Percentiles rank a stretch among this genome's conserved stretches.
Evolutionary conservation across 2,888 invertebrate genomes (phyloP).

Genomic region (Sarcophaga variegata): DNA sequence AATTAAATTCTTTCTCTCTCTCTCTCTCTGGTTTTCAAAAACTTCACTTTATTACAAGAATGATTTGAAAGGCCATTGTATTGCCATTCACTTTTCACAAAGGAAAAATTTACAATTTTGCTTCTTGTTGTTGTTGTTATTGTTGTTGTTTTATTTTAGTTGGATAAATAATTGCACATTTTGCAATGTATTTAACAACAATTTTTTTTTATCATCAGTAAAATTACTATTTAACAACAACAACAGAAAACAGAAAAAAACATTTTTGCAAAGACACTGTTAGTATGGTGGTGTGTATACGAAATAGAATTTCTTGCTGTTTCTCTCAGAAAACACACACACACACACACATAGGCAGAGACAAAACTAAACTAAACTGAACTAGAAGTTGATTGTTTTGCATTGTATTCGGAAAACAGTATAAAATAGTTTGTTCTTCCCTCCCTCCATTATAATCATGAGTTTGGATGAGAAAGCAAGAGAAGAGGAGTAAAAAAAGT

Average conservation of each 20-base stretch:
- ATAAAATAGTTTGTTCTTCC: background rate
- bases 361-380: background rate
- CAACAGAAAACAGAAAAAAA: background rate
- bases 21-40: constrained; percentile 38
- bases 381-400: too few relatives aligned
- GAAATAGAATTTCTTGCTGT: background rate
- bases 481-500: background rate
- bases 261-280: too few relatives aligned
- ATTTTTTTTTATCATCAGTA: background rate
- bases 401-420: background rate
- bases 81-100: constrained; percentile 58
- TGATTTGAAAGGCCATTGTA: constrained; percentile 58
- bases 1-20: background rate
- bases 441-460: too few relatives aligned
- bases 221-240: constrained; percentile 43
- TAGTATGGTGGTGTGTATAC: background rate
- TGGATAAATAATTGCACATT: constrained; percentile 46
- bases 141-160: background rate
- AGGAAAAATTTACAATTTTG: constrained; percentile 47
- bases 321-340: background rate
- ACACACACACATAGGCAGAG: background rate
- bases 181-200: constrained; percentile 20
- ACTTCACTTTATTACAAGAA: constrained; percentile 44
- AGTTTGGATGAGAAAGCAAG: too few relatives aligned
- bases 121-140: background rate